Conservation (phyloP, 2,888 invertebrate genomes). For the Tanytarsus gracilentus region DNA sequence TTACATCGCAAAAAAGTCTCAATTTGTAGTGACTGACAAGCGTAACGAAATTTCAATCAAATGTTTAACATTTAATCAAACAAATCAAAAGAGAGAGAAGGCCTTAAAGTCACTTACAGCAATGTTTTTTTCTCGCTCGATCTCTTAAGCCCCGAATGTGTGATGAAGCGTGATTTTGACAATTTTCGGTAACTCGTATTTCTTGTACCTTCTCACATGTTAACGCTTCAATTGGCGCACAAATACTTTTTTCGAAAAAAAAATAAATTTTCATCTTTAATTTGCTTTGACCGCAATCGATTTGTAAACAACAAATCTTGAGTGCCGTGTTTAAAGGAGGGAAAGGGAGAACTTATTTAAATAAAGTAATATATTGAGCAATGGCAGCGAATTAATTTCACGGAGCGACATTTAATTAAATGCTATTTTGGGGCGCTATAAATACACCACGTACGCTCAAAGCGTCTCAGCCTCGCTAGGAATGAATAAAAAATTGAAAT, state of each 20-base stretch:
- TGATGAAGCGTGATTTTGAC: slow-evolving; percentile 12
- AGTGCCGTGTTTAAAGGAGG: not conserved
- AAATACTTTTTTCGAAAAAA: slow-evolving; percentile 1
- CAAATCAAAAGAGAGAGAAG: not conserved
- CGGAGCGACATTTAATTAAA: slow-evolving; percentile 12
- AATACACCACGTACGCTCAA: not conserved
- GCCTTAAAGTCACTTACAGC: too few relatives aligned
- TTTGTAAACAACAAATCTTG: not conserved
- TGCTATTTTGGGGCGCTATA: not conserved
- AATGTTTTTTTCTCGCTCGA: too few relatives aligned
- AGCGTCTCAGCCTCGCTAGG: not conserved
- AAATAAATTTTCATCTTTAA: too few relatives aligned
- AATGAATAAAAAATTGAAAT: slow-evolving; percentile 3
- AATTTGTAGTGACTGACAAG: not conserved
- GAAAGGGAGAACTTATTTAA: not conserved
- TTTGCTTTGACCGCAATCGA: slow-evolving; percentile 5
- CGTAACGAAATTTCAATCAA: slow-evolving; percentile 1
- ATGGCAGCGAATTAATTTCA: slow-evolving; percentile 11
- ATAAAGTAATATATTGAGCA: not conserved
- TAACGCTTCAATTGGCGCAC: slow-evolving; percentile 5
- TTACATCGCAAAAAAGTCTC: too few relatives aligned
- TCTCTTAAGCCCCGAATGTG: slow-evolving; percentile 9
- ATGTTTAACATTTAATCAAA: slow-evolving; percentile 20
- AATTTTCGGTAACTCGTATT: slow-evolving; percentile 11
- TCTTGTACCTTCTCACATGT: not conserved